phyloP scores from a whole-genome alignment of 2,113 vertebrate genomes.

The Boulengeromyrus knoepffleri region DNA sequence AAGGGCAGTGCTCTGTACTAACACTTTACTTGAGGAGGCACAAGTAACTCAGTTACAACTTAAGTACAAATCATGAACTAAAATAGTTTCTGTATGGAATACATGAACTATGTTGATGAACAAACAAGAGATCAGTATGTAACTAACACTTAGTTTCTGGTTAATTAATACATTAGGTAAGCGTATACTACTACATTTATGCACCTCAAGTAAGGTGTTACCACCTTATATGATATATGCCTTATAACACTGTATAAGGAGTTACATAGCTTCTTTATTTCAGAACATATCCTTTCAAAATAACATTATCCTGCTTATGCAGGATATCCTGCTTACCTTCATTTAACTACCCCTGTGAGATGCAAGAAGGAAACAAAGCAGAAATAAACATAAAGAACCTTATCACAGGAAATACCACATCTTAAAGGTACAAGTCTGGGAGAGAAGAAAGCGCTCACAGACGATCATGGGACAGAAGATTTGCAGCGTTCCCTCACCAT shows the following conservation, averaged over 20 bases:
- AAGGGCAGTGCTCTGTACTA: not conserved
- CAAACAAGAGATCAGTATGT: not conserved
- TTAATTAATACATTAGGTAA: not conserved
- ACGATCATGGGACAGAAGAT: not conserved
- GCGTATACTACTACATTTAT: not conserved
- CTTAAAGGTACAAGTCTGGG: not conserved
- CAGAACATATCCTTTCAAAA: not conserved
- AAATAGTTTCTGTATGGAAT: not conserved
- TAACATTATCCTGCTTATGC: not conserved
- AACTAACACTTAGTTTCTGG: not conserved
- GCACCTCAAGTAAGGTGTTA: not conserved
- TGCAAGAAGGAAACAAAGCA: conserved; percentile 24
- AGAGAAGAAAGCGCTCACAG: not conserved
- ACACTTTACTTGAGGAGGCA: not conserved
- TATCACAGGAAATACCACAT: not conserved
- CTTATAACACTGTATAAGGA: not conserved
- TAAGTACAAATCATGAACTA: not conserved
- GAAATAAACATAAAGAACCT: not conserved
- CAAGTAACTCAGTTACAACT: not conserved
- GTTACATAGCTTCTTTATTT: not conserved
- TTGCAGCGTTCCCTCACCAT: conserved; percentile 49
- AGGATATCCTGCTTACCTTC: not conserved
- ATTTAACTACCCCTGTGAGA: conserved; percentile 29
- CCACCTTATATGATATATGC: not conserved
- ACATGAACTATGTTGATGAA: conserved; percentile 18